A percentile compares a stretch with the other conserved stretches of the same genome.
phyloP scores from a whole-genome alignment of 2,113 vertebrate genomes.

The Chaetorhynchus papuensis region DNA sequence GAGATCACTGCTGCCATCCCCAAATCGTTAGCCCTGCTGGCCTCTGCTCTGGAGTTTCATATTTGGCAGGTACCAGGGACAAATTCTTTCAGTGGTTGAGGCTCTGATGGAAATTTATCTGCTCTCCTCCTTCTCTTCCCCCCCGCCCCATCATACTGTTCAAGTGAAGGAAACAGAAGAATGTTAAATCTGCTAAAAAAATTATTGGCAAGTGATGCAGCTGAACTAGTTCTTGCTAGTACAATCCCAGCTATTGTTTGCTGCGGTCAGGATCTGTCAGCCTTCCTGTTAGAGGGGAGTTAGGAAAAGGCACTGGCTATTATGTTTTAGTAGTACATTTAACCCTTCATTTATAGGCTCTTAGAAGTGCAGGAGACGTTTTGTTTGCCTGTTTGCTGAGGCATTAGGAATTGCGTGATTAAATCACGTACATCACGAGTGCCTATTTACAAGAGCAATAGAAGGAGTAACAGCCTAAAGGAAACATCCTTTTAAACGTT shows the following conservation, averaged over 20 bases:
- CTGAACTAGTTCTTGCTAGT: slow-evolving; percentile 72
- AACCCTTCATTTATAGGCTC: slow-evolving; percentile 59
- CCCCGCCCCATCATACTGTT: slow-evolving; percentile 1
- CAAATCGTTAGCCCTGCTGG: not conserved
- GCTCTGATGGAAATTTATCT: slow-evolving; percentile 52
- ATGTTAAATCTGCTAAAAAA: slow-evolving; percentile 74
- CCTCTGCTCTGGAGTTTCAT: slow-evolving; percentile 20
- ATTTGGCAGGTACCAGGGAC: slow-evolving; percentile 59
- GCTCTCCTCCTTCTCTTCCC: slow-evolving; percentile 23
- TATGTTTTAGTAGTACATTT: slow-evolving; percentile 56
- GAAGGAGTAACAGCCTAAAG: not conserved
- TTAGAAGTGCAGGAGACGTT: not conserved
- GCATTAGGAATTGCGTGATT: not conserved
- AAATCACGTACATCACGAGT: not conserved
- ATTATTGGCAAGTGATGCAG: slow-evolving; percentile 75
- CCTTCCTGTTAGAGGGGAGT: slow-evolving; percentile 69
- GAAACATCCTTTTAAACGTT: not conserved
- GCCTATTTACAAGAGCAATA: not conserved
- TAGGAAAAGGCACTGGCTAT: slow-evolving; percentile 65
- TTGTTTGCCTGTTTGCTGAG: not conserved
- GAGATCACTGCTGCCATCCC: not conserved
- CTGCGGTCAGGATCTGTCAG: slow-evolving; percentile 64
- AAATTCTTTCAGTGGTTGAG: slow-evolving; percentile 54
- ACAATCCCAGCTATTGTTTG: slow-evolving; percentile 80
- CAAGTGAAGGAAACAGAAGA: slow-evolving; percentile 70